Evolutionary conservation across 2,888 invertebrate species (phyloP).

Genomic region (Masnerella sp.): DNA sequence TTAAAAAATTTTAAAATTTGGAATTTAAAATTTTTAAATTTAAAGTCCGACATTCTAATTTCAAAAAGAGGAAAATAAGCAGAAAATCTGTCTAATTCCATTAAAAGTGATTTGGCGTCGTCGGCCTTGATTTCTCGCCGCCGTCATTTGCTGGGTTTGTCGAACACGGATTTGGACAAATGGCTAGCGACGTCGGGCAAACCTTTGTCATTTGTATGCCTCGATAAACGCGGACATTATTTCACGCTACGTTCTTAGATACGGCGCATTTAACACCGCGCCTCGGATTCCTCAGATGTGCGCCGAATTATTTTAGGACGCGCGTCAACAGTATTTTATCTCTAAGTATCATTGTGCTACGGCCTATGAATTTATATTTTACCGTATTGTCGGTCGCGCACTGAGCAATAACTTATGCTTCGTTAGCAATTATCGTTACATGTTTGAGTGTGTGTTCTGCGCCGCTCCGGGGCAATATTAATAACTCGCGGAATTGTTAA

Average conservation of each 20-base stretch:
- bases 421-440: slow-evolving; percentile 26
- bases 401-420: slow-evolving; percentile 28
- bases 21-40: no score
- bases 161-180: slow-evolving; percentile 44
- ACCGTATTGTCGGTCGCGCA: slow-evolving; percentile 12
- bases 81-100: no score
- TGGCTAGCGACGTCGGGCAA: slow-evolving; percentile 33
- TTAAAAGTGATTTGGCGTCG: slow-evolving; percentile 23
- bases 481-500: background rate
- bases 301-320: slow-evolving; percentile 46
- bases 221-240: slow-evolving; percentile 49
- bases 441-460: background rate
- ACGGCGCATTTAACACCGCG: slow-evolving; percentile 43
- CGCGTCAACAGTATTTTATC: slow-evolving; percentile 47
- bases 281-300: slow-evolving; percentile 42
- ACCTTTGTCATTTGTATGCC: slow-evolving; percentile 51
- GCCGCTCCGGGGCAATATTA: background rate
- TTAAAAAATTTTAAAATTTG: no score
- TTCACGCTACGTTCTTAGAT: slow-evolving; percentile 41
- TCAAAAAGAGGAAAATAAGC: no score
- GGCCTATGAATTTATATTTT: slow-evolving; percentile 31
- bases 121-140: slow-evolving; percentile 29
- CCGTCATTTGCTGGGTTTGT: slow-evolving; percentile 27
- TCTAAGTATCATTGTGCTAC: slow-evolving; percentile 35
- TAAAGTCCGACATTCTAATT: no score